Evolutionary conservation across 1,140 invertebrate species (phyloP).

Genomic region (Magallana gigas): DNA sequence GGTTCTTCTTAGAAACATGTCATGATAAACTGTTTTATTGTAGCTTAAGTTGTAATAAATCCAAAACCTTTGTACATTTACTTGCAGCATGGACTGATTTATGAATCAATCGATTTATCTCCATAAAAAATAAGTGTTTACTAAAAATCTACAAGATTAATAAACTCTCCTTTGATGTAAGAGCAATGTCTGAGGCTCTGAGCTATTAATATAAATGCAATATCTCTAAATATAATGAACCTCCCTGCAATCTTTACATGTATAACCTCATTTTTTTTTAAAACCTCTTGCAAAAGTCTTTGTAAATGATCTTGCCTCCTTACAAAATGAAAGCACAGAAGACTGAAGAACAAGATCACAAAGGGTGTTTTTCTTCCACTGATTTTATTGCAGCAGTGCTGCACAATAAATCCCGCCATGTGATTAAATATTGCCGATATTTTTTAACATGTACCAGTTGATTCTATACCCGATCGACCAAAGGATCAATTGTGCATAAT

Average conservation of each 20-base stretch:
- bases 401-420: not conserved
- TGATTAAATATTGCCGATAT: not conserved
- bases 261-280: too few relatives aligned
- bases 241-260: too few relatives aligned
- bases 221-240: too few relatives aligned
- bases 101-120: not conserved
- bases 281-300: not conserved
- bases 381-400: not conserved
- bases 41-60: not conserved
- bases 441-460: constrained; percentile 14
- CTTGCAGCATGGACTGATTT: not conserved
- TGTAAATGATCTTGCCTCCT: not conserved
- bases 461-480: not conserved
- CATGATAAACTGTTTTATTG: not conserved
- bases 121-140: not conserved
- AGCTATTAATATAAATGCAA: too few relatives aligned
- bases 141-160: not conserved
- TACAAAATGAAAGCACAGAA: not conserved
- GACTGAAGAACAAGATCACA: not conserved
- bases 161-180: too few relatives aligned
- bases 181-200: too few relatives aligned
- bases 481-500: not conserved
- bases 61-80: not conserved
- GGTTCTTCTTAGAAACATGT: not conserved
- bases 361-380: not conserved